Percentiles rank a stretch among this genome's conserved stretches.
These are phyloP conservation scores for Atrichornis clamosus DNA, from an alignment of 2,113 vertebrate genomes.

Conservation along the genomic window DNA sequence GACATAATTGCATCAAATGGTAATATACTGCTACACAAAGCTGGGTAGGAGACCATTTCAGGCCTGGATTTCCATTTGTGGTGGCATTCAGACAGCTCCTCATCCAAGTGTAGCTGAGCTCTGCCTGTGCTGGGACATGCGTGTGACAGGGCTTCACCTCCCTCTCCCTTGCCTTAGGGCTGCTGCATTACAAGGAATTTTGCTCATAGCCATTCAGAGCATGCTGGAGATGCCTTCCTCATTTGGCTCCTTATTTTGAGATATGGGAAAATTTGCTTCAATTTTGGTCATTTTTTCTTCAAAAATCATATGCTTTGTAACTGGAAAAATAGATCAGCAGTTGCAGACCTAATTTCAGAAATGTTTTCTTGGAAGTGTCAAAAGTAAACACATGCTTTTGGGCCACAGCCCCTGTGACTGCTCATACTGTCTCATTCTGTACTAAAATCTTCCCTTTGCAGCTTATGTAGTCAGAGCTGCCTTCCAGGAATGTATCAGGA, in stretches of 20 bases:
- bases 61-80: background rate
- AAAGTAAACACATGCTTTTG: background rate
- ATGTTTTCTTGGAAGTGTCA: background rate
- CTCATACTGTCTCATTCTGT: background rate
- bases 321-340: background rate
- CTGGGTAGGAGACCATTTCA: background rate
- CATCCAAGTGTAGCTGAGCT: background rate
- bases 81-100: background rate
- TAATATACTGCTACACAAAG: background rate
- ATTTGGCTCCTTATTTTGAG: background rate
- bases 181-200: background rate
- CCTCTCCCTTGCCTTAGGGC: background rate
- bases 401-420: background rate
- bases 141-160: background rate
- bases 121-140: background rate
- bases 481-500: background rate
- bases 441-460: background rate
- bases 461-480: background rate
- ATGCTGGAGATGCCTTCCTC: background rate
- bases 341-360: background rate
- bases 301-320: background rate
- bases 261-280: background rate
- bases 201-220: background rate
- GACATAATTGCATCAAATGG: slow-evolving; percentile 48
- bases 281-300: background rate